Conservation (phyloP, 2,113 vertebrate species). For the Toxotes jaculatrix region DNA sequence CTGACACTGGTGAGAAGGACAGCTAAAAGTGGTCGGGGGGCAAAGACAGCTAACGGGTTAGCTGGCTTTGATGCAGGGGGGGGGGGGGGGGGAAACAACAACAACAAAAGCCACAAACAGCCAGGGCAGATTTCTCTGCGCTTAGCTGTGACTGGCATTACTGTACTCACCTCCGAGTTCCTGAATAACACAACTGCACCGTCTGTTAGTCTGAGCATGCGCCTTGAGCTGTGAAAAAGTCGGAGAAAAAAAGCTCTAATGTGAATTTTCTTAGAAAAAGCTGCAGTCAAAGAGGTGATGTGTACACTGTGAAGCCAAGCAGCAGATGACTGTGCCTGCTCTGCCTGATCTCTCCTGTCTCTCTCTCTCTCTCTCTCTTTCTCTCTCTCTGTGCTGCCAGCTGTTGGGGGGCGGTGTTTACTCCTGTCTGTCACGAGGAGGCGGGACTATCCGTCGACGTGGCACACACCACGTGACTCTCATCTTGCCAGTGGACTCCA, state of each 20-base stretch:
- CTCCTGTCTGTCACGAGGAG: slow-evolving; percentile 41
- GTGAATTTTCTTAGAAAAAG: slow-evolving; percentile 33
- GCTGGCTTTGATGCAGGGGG: slow-evolving; percentile 1
- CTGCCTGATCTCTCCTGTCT: slow-evolving; percentile 14
- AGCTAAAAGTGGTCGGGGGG: neutral
- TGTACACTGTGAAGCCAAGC: slow-evolving; percentile 20
- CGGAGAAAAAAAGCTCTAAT: slow-evolving; percentile 11
- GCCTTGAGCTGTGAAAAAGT: slow-evolving; percentile 56
- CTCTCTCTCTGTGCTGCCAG: slow-evolving; percentile 42
- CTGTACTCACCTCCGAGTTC: slow-evolving; percentile 81
- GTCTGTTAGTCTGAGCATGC: slow-evolving; percentile 78
- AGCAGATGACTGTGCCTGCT: slow-evolving; percentile 32
- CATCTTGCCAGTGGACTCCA: slow-evolving; percentile 10
- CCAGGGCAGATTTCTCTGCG: neutral
- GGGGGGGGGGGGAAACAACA: too few species aligned
- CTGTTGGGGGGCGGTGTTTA: slow-evolving; percentile 66
- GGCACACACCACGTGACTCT: slow-evolving; percentile 51
- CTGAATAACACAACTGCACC: slow-evolving; percentile 74
- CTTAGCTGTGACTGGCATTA: slow-evolving; percentile 23
- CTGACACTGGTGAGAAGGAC: slow-evolving; percentile 10
- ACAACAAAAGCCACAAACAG: slow-evolving; percentile 37
- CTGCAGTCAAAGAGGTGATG: slow-evolving; percentile 25
- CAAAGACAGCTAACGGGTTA: slow-evolving; percentile 16
- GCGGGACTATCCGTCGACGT: slow-evolving; percentile 42
- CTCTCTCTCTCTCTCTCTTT: slow-evolving; percentile 16